Evolutionary conservation across 2,888 invertebrate genomes (phyloP).

Genomic region (Eupithecia centaureata): DNA sequence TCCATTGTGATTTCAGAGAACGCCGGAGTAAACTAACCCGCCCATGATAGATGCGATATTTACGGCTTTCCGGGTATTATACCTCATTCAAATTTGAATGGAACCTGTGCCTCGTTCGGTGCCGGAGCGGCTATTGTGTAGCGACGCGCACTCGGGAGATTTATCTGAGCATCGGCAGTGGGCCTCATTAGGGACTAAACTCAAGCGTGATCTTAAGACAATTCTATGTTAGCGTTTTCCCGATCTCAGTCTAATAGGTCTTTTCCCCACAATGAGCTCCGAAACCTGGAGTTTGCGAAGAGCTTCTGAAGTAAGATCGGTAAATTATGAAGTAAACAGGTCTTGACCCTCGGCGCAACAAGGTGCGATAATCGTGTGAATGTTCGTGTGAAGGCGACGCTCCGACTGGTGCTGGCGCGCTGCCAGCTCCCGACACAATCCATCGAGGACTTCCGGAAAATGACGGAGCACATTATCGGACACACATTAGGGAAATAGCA

Average conservation of each 20-base stretch:
- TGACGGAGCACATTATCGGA: conserved; percentile 30
- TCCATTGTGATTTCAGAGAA: conserved; percentile 22
- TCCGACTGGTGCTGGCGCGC: conserved; percentile 2
- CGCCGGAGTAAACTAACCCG: conserved; percentile 23
- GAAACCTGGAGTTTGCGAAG: not conserved
- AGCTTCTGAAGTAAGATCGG: not conserved
- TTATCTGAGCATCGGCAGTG: conserved; percentile 13
- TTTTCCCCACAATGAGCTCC: not conserved
- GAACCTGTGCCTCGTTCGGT: conserved; percentile 32
- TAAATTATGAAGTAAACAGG: not conserved
- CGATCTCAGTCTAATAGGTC: not conserved
- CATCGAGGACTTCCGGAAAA: conserved; percentile 36
- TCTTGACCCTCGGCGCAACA: conserved; percentile 19
- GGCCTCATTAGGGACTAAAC: conserved; percentile 1
- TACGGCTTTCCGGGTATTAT: conserved; percentile 48
- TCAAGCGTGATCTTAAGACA: not conserved
- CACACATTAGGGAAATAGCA: conserved; percentile 27
- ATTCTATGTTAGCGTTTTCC: not conserved
- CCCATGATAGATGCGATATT: conserved; percentile 43
- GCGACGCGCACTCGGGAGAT: conserved; percentile 5
- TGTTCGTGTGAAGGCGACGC: conserved; percentile 16
- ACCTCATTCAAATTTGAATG: conserved; percentile 48
- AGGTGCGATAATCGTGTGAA: conserved; percentile 23
- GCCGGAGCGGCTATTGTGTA: conserved; percentile 17
- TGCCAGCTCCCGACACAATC: conserved; percentile 20